A percentile compares a stretch with the other conserved stretches of the same genome.
Conservation (phyloP, 2,888 invertebrate species). For the Tenodera sinensis region DNA sequence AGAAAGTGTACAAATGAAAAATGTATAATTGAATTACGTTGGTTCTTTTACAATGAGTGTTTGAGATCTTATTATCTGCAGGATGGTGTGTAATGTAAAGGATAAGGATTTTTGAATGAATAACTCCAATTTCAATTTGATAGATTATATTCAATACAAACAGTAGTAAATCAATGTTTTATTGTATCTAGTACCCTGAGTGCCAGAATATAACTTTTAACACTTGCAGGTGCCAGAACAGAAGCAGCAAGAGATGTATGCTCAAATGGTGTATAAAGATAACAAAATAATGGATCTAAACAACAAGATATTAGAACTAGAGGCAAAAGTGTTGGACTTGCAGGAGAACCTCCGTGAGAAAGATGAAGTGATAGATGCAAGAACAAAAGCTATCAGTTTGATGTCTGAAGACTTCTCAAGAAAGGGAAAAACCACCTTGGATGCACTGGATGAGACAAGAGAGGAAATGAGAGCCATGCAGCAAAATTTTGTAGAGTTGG, state of each 20-base stretch:
- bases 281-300: slow-evolving; percentile 62
- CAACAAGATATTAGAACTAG: slow-evolving; percentile 67
- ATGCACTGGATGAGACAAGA: slow-evolving; percentile 72
- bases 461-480: slow-evolving; percentile 80
- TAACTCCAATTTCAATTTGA: too few relatives aligned
- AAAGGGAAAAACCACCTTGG: slow-evolving; percentile 67
- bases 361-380: slow-evolving; percentile 76
- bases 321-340: slow-evolving; percentile 72
- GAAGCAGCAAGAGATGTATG: slow-evolving; percentile 43
- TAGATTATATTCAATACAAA: too few relatives aligned
- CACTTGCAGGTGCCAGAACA: not conserved
- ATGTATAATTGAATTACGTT: too few relatives aligned
- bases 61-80: too few relatives aligned
- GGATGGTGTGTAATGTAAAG: too few relatives aligned
- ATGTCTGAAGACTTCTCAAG: slow-evolving; percentile 68
- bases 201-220: too few relatives aligned
- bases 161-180: too few relatives aligned
- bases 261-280: slow-evolving; percentile 57
- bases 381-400: slow-evolving; percentile 72
- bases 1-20: too few relatives aligned
- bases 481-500: slow-evolving; percentile 67
- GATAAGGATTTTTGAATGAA: too few relatives aligned
- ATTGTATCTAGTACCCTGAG: too few relatives aligned
- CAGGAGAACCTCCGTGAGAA: slow-evolving; percentile 80
- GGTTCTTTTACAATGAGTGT: too few relatives aligned